phyloP scores from a whole-genome alignment of 2,888 invertebrate genomes.

The Myathropa florea region DNA sequence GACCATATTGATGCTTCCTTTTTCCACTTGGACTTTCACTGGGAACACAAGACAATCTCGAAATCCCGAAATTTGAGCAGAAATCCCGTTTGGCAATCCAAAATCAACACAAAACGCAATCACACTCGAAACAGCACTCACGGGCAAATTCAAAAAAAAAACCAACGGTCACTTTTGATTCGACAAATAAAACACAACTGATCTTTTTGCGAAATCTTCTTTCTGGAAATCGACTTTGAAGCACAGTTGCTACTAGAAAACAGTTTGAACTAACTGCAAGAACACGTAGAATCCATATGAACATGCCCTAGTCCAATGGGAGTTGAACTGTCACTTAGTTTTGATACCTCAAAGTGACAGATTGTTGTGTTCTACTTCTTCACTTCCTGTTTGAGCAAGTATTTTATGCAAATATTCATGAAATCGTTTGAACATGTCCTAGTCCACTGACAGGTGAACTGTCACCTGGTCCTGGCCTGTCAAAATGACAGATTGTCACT shows the following conservation, averaged over 20 bases:
- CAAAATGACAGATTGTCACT: too few relatives aligned
- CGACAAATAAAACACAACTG: not conserved
- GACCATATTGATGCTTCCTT: constrained; percentile 26
- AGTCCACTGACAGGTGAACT: too few relatives aligned
- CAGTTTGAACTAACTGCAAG: constrained; percentile 18
- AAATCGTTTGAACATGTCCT: too few relatives aligned
- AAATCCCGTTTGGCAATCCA: not conserved
- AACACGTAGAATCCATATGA: too few relatives aligned
- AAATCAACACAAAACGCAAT: not conserved
- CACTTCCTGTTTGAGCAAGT: too few relatives aligned
- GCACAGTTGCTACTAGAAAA: not conserved
- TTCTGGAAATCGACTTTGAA: not conserved
- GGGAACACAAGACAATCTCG: not conserved
- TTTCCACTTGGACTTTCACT: not conserved
- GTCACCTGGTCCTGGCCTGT: too few relatives aligned
- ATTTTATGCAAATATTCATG: too few relatives aligned
- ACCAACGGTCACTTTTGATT: constrained; percentile 16
- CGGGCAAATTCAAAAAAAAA: not conserved
- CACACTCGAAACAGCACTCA: not conserved
- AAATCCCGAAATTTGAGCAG: not conserved
- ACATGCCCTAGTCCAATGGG: too few relatives aligned
- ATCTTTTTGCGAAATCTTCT: not conserved
- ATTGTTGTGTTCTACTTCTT: too few relatives aligned
- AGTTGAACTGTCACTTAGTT: too few relatives aligned
- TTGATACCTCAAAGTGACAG: too few relatives aligned